These are phyloP conservation scores for Picathartes gymnocephalus DNA, from an alignment of 2,113 vertebrate genomes.

Conservation along the genomic window DNA sequence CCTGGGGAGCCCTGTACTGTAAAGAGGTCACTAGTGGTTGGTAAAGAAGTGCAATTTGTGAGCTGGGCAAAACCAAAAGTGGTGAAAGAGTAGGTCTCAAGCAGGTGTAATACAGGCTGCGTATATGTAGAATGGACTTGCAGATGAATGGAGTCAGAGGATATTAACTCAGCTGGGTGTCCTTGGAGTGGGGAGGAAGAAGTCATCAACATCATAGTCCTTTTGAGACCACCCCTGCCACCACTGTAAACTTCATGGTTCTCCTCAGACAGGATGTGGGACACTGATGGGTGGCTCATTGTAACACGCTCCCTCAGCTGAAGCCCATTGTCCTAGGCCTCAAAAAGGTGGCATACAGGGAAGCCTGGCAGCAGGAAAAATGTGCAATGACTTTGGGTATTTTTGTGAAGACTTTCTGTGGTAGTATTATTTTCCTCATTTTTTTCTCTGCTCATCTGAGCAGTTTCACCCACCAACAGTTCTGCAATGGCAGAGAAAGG, in stretches of 20 bases:
- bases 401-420: background rate
- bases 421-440: background rate
- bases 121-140: background rate
- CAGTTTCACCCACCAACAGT: background rate
- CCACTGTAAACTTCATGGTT: background rate
- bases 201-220: background rate
- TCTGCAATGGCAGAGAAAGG: background rate
- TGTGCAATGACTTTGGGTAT: background rate
- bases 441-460: background rate
- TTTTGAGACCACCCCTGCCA: background rate
- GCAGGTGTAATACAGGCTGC: background rate
- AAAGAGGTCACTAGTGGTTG: background rate
- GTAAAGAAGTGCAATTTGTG: background rate
- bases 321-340: background rate
- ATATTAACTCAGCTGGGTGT: background rate
- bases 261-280: background rate
- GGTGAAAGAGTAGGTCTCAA: background rate
- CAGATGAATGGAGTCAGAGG: background rate
- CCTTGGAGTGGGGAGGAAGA: background rate
- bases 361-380: background rate
- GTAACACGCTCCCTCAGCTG: background rate
- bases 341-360: background rate
- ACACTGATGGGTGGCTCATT: accelerated
- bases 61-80: background rate
- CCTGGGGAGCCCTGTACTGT: background rate